Evolutionary conservation across 2,888 invertebrate species (phyloP), one percentile per base, ranked within the genome.

Genomic region (Hydropsyche betteni): DNA sequence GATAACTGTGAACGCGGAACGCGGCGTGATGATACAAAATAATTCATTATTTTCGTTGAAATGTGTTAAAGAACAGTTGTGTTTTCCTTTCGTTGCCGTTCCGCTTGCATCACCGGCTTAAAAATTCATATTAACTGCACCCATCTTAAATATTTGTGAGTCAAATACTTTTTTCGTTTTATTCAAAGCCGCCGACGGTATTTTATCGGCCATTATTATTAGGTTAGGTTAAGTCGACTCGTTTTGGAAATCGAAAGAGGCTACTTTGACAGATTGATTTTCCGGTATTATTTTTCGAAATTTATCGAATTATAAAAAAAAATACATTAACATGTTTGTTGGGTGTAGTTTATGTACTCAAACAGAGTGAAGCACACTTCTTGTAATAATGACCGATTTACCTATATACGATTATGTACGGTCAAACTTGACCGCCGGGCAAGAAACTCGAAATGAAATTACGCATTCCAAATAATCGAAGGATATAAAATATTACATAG

Each of bases 21-120:
- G 58, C 58, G 16, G 58, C 58, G 58, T 58, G 58, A 58, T 58
- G 58, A 58, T 58, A 58, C 58, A 16, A 58, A 58, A 58, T 16
- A 53, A 53, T 53, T 53, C 16, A 53, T 14, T 53, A 58, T 58
- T 58, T 44, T 44, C 44, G 44, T 44, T 44, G 8, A 58, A 58
- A 44, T 44, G 44, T 44, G 44, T 44, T 44, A 44, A 58, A 58
- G 58, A 58, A 58, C 58, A 58, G 69, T 36, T 51, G 69, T 69
- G 44, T 69, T 69, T 69, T 69, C 14, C 69, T 69, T 69, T 69
- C 69, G 51, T 69, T 69, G 44, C 50, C 44, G 69, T 69, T 69
- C 69, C 69, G 69, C 12, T 69, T 69, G 51, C 69, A 16, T 69
- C 69, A 24, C 24, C 69, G 51, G 14, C n/a, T 24, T 24, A 24